A percentile compares a stretch with the other conserved stretches of the same genome.
Conservation (phyloP, 2,113 vertebrate genomes). For the Neofelis nebulosa region DNA sequence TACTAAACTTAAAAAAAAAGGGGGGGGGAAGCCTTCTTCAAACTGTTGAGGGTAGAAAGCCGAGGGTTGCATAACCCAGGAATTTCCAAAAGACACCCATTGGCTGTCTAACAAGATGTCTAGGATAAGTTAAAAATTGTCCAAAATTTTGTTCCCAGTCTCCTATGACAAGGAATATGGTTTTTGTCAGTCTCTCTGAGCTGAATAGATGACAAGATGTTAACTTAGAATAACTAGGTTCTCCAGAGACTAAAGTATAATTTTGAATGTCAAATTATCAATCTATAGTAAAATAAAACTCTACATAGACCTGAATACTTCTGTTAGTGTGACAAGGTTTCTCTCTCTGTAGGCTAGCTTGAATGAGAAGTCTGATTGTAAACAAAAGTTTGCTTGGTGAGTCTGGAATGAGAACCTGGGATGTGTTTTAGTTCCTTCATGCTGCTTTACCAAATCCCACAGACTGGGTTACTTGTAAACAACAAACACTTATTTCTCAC, state of each 20-base stretch:
- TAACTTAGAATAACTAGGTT: neutral
- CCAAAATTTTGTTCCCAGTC: neutral
- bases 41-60: neutral
- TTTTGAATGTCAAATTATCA: neutral
- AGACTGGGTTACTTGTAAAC: neutral
- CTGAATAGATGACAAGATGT: neutral
- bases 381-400: neutral
- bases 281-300: neutral
- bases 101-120: neutral
- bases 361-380: neutral
- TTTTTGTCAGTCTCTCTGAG: neutral
- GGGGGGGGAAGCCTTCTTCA: neutral
- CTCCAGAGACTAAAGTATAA: neutral
- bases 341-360: neutral
- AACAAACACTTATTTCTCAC: neutral
- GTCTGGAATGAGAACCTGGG: neutral
- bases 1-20: neutral
- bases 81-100: neutral
- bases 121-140: neutral
- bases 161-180: neutral
- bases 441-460: neutral
- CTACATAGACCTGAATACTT: neutral
- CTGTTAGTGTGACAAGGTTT: neutral
- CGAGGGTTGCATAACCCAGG: neutral
- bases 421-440: neutral